phyloP scores from a whole-genome alignment of 2,797 vertebrate species.

The Sebastes matsubarae region DNA sequence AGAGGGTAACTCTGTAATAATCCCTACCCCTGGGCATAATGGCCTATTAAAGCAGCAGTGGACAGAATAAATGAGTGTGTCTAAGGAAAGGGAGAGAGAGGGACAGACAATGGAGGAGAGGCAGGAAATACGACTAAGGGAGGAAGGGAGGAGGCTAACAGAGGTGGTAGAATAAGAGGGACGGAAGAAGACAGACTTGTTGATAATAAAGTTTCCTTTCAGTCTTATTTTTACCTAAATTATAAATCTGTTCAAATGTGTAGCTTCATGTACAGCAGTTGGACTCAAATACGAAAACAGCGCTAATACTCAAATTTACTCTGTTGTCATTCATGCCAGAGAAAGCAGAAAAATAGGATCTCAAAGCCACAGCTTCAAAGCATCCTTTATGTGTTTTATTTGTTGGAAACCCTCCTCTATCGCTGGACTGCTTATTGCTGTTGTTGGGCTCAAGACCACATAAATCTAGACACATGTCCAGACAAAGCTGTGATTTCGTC shows the following conservation, averaged over 20 bases:
- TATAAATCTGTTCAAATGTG: neutral
- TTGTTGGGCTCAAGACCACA: neutral
- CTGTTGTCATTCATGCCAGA: neutral
- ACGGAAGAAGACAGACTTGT: neutral
- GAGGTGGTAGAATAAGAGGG: neutral
- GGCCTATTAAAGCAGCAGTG: conserved; percentile 76
- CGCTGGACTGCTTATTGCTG: neutral
- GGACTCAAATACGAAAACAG: neutral
- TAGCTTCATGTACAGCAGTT: neutral
- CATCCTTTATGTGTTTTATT: neutral
- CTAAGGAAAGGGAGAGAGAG: conserved; percentile 18
- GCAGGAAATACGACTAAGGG: neutral
- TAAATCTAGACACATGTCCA: neutral
- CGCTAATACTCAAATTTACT: neutral
- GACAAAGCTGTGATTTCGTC: neutral
- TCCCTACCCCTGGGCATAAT: conserved; percentile 78
- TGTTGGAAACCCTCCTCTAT: neutral
- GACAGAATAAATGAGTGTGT: conserved; percentile 71
- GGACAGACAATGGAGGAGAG: conserved; percentile 3
- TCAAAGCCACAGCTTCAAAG: neutral
- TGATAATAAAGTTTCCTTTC: neutral
- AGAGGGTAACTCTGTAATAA: conserved; percentile 79
- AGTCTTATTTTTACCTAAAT: neutral
- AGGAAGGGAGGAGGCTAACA: neutral
- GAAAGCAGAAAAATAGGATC: neutral